These are phyloP conservation scores for Columba guinea DNA, from an alignment of 2,797 vertebrate genomes.

Conservation along the genomic window DNA sequence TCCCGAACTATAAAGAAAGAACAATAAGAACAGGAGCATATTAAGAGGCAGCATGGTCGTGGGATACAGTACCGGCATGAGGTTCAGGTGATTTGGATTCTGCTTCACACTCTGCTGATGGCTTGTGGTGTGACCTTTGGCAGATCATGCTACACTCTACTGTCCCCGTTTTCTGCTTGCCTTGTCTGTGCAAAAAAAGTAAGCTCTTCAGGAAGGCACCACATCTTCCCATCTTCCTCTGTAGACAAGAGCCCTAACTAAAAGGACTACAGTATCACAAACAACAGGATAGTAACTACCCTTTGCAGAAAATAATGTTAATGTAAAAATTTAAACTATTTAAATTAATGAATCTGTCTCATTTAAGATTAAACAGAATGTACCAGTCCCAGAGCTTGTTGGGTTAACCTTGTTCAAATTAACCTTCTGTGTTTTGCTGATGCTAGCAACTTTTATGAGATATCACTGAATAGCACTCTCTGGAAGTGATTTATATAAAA, in stretches of 20 bases:
- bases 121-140: background rate
- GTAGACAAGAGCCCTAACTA: background rate
- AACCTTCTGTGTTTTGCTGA: background rate
- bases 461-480: background rate
- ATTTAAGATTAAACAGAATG: background rate
- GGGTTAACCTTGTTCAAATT: background rate
- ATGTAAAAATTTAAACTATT: background rate
- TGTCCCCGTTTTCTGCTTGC: background rate
- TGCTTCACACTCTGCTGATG: background rate
- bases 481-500: background rate
- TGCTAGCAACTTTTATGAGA: background rate
- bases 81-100: background rate
- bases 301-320: background rate
- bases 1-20: slow-evolving; percentile 84
- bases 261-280: background rate
- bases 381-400: background rate
- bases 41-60: background rate
- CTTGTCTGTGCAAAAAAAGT: background rate
- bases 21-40: background rate
- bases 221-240: background rate
- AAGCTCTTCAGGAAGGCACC: background rate
- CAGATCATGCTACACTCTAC: background rate
- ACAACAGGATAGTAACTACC: background rate
- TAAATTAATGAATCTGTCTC: background rate
- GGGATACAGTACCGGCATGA: background rate